Percentiles rank a stretch among this genome's conserved stretches.
phyloP scores from a whole-genome alignment of 2,113 vertebrate genomes.

The Epinephelus lanceolatus region DNA sequence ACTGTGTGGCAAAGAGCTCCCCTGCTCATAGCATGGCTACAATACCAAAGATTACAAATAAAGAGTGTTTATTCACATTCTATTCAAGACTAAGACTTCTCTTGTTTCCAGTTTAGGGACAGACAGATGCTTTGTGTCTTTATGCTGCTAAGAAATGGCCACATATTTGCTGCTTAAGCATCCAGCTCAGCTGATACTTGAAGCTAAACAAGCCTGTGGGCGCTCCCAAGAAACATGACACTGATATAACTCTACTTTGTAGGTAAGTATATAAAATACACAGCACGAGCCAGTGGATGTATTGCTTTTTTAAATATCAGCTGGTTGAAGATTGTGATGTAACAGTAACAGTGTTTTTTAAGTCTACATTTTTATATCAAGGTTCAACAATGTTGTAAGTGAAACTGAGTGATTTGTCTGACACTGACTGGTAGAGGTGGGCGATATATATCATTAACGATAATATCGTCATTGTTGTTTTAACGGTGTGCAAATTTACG shows the following conservation, averaged over 20 bases:
- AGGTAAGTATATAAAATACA: not conserved
- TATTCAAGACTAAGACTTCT: not conserved
- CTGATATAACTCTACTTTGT: not conserved
- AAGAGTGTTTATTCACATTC: not conserved
- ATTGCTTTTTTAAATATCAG: not conserved
- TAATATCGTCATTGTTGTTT: too few relatives aligned
- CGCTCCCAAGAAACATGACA: not conserved
- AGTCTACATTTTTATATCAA: not conserved
- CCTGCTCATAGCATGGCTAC: not conserved
- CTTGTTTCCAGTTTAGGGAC: constrained; percentile 1
- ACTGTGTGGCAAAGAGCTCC: not conserved
- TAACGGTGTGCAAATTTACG: too few relatives aligned
- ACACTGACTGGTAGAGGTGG: not conserved
- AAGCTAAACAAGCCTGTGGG: too few relatives aligned
- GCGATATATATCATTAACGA: too few relatives aligned
- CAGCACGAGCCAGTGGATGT: not conserved
- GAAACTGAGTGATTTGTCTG: not conserved
- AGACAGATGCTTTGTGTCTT: not conserved
- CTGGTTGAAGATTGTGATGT: not conserved
- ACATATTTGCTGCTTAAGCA: not conserved
- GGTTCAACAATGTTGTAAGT: not conserved
- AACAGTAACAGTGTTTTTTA: too few relatives aligned
- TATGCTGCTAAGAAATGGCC: not conserved
- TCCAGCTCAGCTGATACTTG: not conserved
- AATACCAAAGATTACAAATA: constrained; percentile 5